These are phyloP conservation scores for Tubiluchus corallicola DNA, from an alignment of 2,888 invertebrate species.

Conservation along the genomic window DNA sequence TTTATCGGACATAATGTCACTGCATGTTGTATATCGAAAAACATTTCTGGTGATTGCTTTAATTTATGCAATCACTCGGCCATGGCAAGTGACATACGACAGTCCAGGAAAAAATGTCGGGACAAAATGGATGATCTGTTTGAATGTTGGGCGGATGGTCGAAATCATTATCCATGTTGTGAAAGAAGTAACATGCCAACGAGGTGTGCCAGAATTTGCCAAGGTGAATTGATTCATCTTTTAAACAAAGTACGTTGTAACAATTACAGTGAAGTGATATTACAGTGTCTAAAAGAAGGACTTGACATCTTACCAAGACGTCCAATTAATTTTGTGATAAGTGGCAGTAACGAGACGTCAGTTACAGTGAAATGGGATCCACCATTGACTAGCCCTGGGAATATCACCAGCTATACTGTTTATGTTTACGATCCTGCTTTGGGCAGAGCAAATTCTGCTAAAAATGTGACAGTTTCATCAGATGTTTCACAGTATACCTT, in stretches of 20 bases:
- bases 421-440: too few species aligned
- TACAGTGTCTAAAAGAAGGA: conserved; percentile 1
- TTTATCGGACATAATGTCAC: too few species aligned
- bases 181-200: too few species aligned
- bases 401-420: background rate
- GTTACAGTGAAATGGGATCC: background rate
- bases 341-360: background rate
- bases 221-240: too few species aligned
- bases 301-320: conserved; percentile 1
- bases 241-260: too few species aligned
- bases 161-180: background rate
- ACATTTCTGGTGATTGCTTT: background rate
- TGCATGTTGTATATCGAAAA: background rate
- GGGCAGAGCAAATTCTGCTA: background rate
- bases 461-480: background rate
- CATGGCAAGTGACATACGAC: background rate
- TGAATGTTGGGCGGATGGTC: background rate
- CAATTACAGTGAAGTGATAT: background rate
- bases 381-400: background rate
- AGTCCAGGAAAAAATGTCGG: background rate
- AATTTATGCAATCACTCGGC: background rate
- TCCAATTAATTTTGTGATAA: too few species aligned
- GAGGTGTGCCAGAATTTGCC: too few species aligned
- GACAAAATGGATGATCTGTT: background rate
- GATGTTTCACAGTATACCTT: background rate